Percentiles rank a stretch among this genome's conserved stretches.
Conservation (phyloP, 2,797 vertebrate species). For the Eupleurogrammus muticus region DNA sequence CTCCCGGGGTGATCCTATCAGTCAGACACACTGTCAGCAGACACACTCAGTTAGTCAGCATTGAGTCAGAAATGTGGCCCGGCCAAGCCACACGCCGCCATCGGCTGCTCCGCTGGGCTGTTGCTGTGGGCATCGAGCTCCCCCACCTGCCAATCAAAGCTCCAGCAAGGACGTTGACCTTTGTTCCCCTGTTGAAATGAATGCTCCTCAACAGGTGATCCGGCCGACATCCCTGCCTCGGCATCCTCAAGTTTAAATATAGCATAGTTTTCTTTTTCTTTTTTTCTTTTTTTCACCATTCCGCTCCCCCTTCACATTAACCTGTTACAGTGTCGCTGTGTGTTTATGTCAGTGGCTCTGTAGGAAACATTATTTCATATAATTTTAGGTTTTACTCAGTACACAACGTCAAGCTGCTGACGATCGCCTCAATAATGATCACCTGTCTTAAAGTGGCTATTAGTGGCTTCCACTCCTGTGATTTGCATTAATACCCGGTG, state of each 20-base stretch:
- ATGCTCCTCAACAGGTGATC: conserved; percentile 77
- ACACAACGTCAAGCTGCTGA: conserved; percentile 42
- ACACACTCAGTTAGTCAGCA: conserved; percentile 80
- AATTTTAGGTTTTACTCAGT: conserved; percentile 64
- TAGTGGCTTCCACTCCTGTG: conserved; percentile 66
- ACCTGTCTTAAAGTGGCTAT: conserved; percentile 64
- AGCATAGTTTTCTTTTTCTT: conserved; percentile 28
- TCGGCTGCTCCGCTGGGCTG: conserved; percentile 69
- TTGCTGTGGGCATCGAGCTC: conserved; percentile 58
- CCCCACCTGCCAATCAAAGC: conserved; percentile 78
- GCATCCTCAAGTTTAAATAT: conserved; percentile 69
- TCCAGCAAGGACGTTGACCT: conserved; percentile 71
- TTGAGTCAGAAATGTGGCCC: conserved; percentile 72
- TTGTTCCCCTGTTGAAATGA: conserved; percentile 70
- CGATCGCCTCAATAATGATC: conserved; percentile 64
- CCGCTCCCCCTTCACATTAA: conserved; percentile 26
- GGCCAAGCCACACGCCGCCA: conserved; percentile 67
- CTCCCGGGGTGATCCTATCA: conserved; percentile 76
- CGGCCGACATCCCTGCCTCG: conserved; percentile 54
- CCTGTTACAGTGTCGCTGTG: conserved; percentile 27
- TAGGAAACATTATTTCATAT: conserved; percentile 40
- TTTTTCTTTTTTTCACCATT: neutral
- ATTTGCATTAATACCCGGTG: conserved; percentile 70
- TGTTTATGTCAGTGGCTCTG: conserved; percentile 52
- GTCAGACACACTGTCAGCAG: conserved; percentile 78